phyloP scores from a whole-genome alignment of 2,888 invertebrate genomes.

The Philonicus albiceps region DNA sequence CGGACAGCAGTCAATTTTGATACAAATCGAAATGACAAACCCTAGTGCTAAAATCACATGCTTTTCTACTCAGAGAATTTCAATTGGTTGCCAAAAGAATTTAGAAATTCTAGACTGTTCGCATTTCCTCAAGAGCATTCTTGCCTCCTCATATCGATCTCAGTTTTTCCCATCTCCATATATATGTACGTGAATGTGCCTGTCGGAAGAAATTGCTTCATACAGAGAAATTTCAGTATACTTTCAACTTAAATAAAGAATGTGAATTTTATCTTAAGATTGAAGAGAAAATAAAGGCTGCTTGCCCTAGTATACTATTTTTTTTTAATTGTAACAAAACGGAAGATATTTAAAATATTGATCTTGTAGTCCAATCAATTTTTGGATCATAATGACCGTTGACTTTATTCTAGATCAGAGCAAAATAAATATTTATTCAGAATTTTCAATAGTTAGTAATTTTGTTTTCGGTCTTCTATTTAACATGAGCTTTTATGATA shows the following conservation, averaged over 20 bases:
- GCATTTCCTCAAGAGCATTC: neutral
- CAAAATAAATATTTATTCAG: no score
- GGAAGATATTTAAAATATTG: no score
- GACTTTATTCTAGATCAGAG: no score
- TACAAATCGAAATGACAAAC: neutral
- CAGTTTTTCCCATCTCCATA: neutral
- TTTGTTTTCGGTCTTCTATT: no score
- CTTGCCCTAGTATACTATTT: no score
- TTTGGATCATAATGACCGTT: no score
- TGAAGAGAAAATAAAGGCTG: no score
- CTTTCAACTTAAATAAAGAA: neutral
- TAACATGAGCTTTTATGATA: no score
- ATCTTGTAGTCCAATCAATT: no score
- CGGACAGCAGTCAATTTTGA: neutral
- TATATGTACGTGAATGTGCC: neutral
- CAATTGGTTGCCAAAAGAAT: neutral
- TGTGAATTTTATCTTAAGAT: neutral
- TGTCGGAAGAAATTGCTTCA: neutral
- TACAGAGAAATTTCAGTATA: neutral
- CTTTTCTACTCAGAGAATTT: neutral
- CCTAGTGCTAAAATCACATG: neutral
- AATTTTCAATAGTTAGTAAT: no score
- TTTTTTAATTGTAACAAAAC: neutral
- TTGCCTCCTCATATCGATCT: neutral
- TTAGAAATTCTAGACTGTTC: neutral